Evolutionary conservation across 2,113 vertebrate genomes (phyloP).

Genomic region (Aphelocoma coerulescens): DNA sequence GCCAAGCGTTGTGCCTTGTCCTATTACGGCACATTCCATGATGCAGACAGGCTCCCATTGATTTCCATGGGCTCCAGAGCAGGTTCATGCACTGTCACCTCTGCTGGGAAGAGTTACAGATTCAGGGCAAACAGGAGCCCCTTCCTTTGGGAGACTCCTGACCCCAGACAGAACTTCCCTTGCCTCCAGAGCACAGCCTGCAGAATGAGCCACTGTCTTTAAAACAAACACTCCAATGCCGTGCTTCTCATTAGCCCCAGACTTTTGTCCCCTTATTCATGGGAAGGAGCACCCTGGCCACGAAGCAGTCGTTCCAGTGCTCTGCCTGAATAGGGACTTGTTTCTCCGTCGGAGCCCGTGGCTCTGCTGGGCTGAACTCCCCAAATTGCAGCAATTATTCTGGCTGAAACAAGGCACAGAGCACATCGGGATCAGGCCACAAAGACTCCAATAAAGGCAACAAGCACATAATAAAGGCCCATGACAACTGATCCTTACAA

Average conservation of each 20-base stretch:
- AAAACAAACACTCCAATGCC: slow-evolving; percentile 27
- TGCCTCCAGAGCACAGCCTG: background rate
- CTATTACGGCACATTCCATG: background rate
- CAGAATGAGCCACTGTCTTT: slow-evolving; percentile 22
- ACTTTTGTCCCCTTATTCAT: slow-evolving; percentile 48
- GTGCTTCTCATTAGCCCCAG: background rate
- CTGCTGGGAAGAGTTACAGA: background rate
- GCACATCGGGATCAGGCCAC: background rate
- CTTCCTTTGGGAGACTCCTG: background rate
- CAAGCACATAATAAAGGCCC: slow-evolving; percentile 12
- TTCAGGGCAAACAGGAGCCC: background rate
- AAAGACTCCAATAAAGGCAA: background rate
- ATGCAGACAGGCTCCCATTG: background rate
- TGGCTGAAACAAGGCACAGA: background rate
- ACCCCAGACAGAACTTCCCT: background rate
- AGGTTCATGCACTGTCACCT: background rate
- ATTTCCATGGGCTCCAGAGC: background rate
- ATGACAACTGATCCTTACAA: background rate
- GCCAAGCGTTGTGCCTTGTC: background rate
- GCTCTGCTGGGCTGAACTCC: background rate
- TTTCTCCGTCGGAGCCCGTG: accelerated
- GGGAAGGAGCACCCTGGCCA: background rate
- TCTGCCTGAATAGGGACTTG: background rate
- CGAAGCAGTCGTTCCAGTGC: background rate
- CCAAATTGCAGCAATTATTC: background rate